Base-by-base conservation (phyloP, 2,113 vertebrate species). In the Cochlearius cochlearius region DNA sequence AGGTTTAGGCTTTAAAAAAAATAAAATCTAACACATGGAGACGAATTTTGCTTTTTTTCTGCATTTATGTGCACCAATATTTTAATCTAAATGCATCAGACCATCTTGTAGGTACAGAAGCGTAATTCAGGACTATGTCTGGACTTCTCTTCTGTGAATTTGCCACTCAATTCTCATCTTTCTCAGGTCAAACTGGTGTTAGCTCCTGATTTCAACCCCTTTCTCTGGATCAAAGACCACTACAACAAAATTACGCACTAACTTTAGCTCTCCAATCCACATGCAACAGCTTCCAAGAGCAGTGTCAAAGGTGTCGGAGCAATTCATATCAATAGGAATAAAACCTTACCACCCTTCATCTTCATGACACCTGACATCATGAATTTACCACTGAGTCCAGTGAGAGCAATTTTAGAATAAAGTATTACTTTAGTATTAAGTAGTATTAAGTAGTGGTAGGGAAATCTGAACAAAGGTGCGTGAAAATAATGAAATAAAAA, bases 401-500 rank as follows among this genome's bases (percentile, higher is more conserved):
- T 38, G 22, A 91, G 27, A 78, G 5, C 3, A 64, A 75, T 78
- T 91, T 89, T 63, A 76, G 45, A 53, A 79, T 38, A 47, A 75
- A 47, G 2, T 34, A 53, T 69, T 71, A 52, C 15, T 56, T 81
- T 56, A 15, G 26, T 81, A 38, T 94, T 82, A 72, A 75, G 52
- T 63, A 22, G 10, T 53, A 41, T 81, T 86, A 52, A 93, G 34
- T 39, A 91, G 80, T 49, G 34, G 43, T 68, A 64, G 43, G 29
- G 43, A 88, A 63, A 78, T 72, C 68, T 84, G 56, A 81, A 86
- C 30, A 91, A 88, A 80, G 25, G 15, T 60, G 15, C 10, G 19
- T 55, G 62, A 69, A 94, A 94, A 97, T 64, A 75, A 58, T 78
- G 49, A 87, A 96, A 68, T 68, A 32, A 87, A 81, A 95, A 89